These are phyloP conservation scores for Caenorhabditis briggsae DNA, from an alignment of 1,140 invertebrate species.

Conservation along the genomic window DNA sequence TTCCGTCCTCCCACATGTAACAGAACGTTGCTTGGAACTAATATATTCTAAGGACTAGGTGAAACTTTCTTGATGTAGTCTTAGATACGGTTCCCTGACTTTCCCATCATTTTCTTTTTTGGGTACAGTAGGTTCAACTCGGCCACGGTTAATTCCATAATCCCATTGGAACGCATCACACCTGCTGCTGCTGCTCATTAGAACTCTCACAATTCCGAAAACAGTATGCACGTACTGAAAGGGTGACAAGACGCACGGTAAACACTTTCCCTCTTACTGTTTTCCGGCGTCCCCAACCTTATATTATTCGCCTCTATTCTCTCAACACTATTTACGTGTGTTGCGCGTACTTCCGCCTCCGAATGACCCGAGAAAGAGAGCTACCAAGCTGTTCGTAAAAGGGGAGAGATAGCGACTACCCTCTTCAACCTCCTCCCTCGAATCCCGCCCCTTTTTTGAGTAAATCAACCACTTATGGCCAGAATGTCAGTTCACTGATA, in stretches of 20 bases:
- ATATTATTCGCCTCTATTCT: conserved; percentile 17
- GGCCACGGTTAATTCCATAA: not conserved
- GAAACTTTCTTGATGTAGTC: too few relatives aligned
- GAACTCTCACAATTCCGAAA: not conserved
- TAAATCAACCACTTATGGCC: conserved; percentile 53
- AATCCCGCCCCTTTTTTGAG: conserved; percentile 44
- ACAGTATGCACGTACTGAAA: conserved; percentile 46
- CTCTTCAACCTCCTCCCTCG: conserved; percentile 2
- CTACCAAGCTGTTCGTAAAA: conserved; percentile 30
- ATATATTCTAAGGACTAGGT: too few relatives aligned
- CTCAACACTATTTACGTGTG: conserved; percentile 47
- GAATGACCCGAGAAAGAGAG: conserved; percentile 19
- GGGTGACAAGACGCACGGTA: conserved; percentile 53
- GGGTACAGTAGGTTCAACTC: not conserved
- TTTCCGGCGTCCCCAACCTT: conserved; percentile 18
- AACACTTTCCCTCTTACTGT: conserved; percentile 50
- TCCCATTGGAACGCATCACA: conserved; percentile 33
- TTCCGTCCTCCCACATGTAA: too few relatives aligned
- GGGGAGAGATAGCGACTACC: not conserved
- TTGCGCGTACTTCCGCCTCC: conserved; percentile 41
- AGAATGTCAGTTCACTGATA: conserved; percentile 51
- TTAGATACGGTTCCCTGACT: too few relatives aligned
- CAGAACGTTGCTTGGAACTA: too few relatives aligned
- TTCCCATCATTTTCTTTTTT: too few relatives aligned
- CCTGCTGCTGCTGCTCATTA: conserved; percentile 45